Evolutionary conservation across 2,113 vertebrate species (phyloP).

Genomic region (Ranitomeya variabilis): DNA sequence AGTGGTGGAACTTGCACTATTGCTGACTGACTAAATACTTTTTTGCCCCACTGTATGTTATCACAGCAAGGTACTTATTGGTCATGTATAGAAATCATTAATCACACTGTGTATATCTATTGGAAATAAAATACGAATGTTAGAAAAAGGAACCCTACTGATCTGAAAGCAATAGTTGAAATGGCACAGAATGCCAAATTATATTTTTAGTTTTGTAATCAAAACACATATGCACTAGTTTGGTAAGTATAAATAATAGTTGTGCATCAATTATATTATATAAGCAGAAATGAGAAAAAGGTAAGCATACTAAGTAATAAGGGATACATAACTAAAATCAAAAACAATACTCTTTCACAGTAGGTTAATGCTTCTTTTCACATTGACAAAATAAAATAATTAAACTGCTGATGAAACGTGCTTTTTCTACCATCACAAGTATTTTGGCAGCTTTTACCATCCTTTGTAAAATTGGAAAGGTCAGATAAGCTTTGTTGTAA

Average conservation of each 20-base stretch:
- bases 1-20: too few relatives aligned
- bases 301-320: background rate
- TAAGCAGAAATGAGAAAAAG: background rate
- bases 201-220: slow-evolving; percentile 18
- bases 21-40: too few relatives aligned
- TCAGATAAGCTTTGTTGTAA: slow-evolving; percentile 37
- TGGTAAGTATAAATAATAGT: background rate
- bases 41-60: too few relatives aligned
- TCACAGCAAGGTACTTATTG: slow-evolving; percentile 43
- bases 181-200: background rate
- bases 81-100: slow-evolving; percentile 53
- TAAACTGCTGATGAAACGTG: slow-evolving; percentile 24
- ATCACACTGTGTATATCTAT: slow-evolving; percentile 44
- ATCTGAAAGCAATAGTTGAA: slow-evolving; percentile 10
- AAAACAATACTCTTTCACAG: background rate
- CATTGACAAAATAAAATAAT: slow-evolving; percentile 43
- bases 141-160: slow-evolving; percentile 27
- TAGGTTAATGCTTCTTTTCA: slow-evolving; percentile 2
- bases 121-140: slow-evolving; percentile 26
- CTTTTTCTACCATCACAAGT: slow-evolving; percentile 19
- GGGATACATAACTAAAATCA: background rate
- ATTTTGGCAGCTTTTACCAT: slow-evolving; percentile 32
- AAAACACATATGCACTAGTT: background rate
- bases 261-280: background rate
- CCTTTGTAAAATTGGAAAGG: slow-evolving; percentile 45